Conservation (phyloP, 2,888 invertebrate genomes). For the Heliconius ismenius region DNA sequence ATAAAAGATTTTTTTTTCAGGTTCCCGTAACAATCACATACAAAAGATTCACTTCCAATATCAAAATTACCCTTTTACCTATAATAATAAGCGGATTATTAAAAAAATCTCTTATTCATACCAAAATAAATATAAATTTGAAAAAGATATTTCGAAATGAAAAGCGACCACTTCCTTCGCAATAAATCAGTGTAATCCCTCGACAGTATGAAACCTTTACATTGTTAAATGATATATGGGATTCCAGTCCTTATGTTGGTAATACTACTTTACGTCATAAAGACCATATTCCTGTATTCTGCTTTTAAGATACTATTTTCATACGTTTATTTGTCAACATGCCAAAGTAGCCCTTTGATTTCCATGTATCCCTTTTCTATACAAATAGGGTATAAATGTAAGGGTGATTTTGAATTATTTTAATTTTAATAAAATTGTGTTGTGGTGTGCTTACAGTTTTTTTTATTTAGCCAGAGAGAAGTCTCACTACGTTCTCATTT, state of each 20-base stretch:
- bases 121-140: constrained; percentile 49
- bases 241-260: constrained; percentile 40
- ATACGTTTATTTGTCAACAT: constrained; percentile 75
- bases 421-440: constrained; percentile 61
- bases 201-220: constrained; percentile 67
- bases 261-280: constrained; percentile 29
- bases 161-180: constrained; percentile 62
- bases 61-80: constrained; percentile 41
- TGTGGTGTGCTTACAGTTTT: neutral
- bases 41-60: constrained; percentile 30
- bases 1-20: neutral
- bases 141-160: constrained; percentile 46
- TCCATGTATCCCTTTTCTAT: constrained; percentile 66
- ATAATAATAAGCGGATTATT: constrained; percentile 54
- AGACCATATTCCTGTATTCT: constrained; percentile 38
- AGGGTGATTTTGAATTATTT: constrained; percentile 56
- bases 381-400: constrained; percentile 54
- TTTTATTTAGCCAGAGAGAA: no score
- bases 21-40: constrained; percentile 19
- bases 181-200: constrained; percentile 73
- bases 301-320: constrained; percentile 61
- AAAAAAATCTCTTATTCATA: constrained; percentile 44
- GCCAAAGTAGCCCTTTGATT: constrained; percentile 79
- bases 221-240: constrained; percentile 42
- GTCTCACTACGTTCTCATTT: no score